phyloP scores from a whole-genome alignment of 2,113 vertebrate genomes.

The Galeopterus variegatus region DNA sequence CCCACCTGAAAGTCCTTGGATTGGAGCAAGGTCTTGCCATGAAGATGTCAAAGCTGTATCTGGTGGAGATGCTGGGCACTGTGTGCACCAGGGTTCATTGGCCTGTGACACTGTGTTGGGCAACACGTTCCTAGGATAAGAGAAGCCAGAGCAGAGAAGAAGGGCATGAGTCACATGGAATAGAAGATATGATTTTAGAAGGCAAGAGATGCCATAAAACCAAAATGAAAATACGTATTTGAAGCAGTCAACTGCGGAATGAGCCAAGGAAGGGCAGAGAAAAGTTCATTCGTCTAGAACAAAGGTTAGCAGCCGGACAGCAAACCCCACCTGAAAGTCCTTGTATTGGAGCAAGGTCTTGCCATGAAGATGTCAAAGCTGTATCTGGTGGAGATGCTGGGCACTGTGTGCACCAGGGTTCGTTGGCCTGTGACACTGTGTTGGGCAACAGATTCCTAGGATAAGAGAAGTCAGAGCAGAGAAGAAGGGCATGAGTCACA shows the following conservation, averaged over 20 bases:
- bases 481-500: background rate
- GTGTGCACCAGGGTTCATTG: too few species aligned
- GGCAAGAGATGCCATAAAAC: background rate
- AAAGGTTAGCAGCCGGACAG: background rate
- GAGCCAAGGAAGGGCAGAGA: background rate
- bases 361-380: background rate
- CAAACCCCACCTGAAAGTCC: background rate
- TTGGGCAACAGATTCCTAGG: background rate
- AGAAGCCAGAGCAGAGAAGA: conserved; percentile 35
- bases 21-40: background rate
- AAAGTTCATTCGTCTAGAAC: background rate
- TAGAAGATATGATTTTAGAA: background rate
- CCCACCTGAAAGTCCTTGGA: background rate
- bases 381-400: background rate
- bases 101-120: background rate
- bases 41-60: background rate
- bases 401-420: too few species aligned
- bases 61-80: background rate
- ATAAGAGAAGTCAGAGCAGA: conserved; percentile 22
- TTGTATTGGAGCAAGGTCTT: background rate
- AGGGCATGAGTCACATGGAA: background rate
- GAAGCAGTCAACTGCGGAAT: background rate
- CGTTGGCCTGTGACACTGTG: background rate
- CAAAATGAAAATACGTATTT: background rate
- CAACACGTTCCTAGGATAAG: background rate